A percentile compares a stretch with the other conserved stretches of the same genome.
These are phyloP conservation scores for Sprattus sprattus DNA, from an alignment of 2,113 vertebrate species.

Conservation along the genomic window DNA sequence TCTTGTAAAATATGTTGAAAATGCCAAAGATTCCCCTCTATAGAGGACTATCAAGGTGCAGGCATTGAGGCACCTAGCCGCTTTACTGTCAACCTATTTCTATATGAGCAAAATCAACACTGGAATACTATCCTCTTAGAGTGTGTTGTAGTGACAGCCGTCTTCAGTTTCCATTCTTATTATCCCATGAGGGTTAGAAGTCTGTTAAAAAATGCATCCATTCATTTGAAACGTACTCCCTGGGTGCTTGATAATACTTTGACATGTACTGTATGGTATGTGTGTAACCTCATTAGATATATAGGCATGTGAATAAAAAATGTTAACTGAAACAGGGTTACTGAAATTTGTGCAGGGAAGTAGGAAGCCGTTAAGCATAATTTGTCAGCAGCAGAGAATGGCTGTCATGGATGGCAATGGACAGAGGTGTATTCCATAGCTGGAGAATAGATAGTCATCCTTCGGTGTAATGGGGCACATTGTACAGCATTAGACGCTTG, in stretches of 20 bases:
- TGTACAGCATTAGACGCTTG: background rate
- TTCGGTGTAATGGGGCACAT: slow-evolving; percentile 10
- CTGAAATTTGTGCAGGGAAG: background rate
- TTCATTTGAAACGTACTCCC: background rate
- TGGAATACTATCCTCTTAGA: no score
- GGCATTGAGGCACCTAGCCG: no score
- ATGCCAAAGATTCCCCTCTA: no score
- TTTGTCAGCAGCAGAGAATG: background rate
- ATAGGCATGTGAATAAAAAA: background rate
- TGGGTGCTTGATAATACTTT: background rate
- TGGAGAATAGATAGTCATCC: background rate
- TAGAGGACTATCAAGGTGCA: no score
- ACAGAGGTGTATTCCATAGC: background rate
- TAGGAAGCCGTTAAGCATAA: background rate
- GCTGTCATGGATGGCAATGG: background rate
- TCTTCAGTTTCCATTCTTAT: no score
- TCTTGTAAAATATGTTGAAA: no score
- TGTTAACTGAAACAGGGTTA: background rate
- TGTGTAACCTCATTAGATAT: background rate
- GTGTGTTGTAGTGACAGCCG: no score
- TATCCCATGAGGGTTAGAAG: no score
- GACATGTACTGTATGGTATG: background rate
- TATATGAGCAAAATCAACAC: no score
- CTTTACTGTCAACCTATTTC: no score
- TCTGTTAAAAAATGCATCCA: background rate